Conservation (phyloP, 2,888 invertebrate species). For the Drosophila stalkeri region DNA sequence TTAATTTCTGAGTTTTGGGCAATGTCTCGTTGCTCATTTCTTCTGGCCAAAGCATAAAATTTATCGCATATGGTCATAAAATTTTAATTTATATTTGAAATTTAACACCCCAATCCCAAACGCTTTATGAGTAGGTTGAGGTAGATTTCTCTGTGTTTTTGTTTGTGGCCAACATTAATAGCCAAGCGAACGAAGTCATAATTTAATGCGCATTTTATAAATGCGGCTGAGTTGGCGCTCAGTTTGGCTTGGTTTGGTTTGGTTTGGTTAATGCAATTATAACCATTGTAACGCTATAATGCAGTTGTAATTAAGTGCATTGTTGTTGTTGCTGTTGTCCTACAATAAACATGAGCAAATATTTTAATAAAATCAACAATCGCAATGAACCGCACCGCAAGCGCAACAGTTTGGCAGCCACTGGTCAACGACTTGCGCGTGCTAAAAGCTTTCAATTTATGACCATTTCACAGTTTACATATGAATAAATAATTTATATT, state of each 20-base stretch:
- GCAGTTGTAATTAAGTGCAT: slow-evolving; percentile 73
- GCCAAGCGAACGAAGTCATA: slow-evolving; percentile 51
- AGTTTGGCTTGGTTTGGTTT: slow-evolving; percentile 20
- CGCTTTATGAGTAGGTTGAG: slow-evolving; percentile 2
- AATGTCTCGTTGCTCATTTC: slow-evolving; percentile 29
- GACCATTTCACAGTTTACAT: slow-evolving; percentile 38
- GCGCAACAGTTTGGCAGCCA: slow-evolving; percentile 53
- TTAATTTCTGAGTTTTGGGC: slow-evolving; percentile 61
- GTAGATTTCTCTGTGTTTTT: slow-evolving; percentile 33
- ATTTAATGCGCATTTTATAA: slow-evolving; percentile 71
- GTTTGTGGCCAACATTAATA: slow-evolving; percentile 55
- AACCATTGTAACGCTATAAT: slow-evolving; percentile 70
- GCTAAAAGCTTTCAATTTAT: slow-evolving; percentile 50
- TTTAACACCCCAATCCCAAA: neutral
- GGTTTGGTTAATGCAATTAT: slow-evolving; percentile 65
- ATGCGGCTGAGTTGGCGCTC: slow-evolving; percentile 44
- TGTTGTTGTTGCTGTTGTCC: slow-evolving; percentile 27
- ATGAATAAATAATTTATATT: slow-evolving; percentile 39
- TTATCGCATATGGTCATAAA: slow-evolving; percentile 65
- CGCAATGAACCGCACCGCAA: slow-evolving; percentile 25
- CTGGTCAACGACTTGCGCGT: slow-evolving; percentile 31
- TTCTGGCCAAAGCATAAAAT: slow-evolving; percentile 61
- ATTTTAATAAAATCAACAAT: slow-evolving; percentile 70
- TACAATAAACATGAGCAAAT: slow-evolving; percentile 49
- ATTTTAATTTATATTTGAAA: slow-evolving; percentile 73